phyloP scores from a whole-genome alignment of 2,888 invertebrate genomes.

The Hydrotaea cyrtoneurina region DNA sequence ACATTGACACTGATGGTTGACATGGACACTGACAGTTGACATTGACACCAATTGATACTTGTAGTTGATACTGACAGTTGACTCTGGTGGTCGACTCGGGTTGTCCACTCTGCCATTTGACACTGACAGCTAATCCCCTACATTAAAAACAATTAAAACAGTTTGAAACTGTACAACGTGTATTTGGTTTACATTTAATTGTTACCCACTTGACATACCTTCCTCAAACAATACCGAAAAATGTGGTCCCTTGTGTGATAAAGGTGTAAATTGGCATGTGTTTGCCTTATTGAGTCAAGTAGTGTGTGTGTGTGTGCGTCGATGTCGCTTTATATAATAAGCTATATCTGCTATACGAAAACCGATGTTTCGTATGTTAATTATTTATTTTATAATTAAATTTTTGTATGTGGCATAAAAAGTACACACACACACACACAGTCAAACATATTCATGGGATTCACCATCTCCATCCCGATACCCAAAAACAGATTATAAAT shows the following conservation, averaged over 20 bases:
- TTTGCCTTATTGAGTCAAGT: not conserved
- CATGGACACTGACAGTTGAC: too few species aligned
- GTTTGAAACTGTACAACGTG: too few species aligned
- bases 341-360: slow-evolving; percentile 15
- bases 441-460: slow-evolving; percentile 20
- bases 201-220: too few species aligned
- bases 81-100: too few species aligned
- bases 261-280: slow-evolving; percentile 12
- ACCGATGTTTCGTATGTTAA: slow-evolving; percentile 47
- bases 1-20: too few species aligned
- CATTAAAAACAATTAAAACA: too few species aligned
- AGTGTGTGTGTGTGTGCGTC: not conserved
- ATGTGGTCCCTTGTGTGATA: not conserved
- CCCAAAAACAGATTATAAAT: slow-evolving; percentile 1
- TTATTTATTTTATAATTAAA: slow-evolving; percentile 62
- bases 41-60: too few species aligned
- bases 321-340: slow-evolving; percentile 12
- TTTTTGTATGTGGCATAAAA: slow-evolving; percentile 48
- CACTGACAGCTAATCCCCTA: too few species aligned
- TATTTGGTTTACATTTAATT: too few species aligned
- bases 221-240: not conserved
- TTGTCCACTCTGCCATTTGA: too few species aligned
- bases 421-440: slow-evolving; percentile 34
- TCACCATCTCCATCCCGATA: slow-evolving; percentile 2
- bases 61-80: too few species aligned